Percentiles rank a stretch among this genome's conserved stretches.
phyloP scores from a whole-genome alignment of 1,140 invertebrate species.

The Bathynomus jamesi region DNA sequence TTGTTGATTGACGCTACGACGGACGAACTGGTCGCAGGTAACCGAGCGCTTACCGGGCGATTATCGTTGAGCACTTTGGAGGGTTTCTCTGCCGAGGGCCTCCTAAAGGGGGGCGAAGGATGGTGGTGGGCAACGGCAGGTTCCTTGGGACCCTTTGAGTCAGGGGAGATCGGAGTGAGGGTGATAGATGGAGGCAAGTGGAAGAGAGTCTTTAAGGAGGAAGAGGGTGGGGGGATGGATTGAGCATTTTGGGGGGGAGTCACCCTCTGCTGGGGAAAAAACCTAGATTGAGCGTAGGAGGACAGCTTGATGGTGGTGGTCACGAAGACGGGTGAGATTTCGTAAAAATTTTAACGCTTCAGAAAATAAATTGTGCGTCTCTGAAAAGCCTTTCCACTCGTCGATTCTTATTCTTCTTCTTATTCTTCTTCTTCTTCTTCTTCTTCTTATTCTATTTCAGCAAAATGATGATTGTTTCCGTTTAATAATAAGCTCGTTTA shows the following conservation, averaged over 20 bases:
- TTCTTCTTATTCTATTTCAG: too few species aligned
- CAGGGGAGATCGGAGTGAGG: background rate
- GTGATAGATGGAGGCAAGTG: background rate
- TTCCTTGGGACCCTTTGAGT: background rate
- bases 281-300: background rate
- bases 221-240: background rate
- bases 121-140: background rate
- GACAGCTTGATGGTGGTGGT: background rate
- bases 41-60: background rate
- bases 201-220: background rate
- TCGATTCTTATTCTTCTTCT: too few species aligned
- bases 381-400: too few species aligned
- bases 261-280: background rate
- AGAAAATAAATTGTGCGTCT: too few species aligned
- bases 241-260: background rate
- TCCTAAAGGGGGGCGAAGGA: background rate
- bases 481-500: background rate
- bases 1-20: background rate
- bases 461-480: too few species aligned
- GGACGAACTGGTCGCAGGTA: background rate
- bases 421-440: too few species aligned
- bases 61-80: background rate
- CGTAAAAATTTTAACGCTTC: too few species aligned
- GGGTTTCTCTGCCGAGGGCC: background rate
- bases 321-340: too few species aligned